phyloP scores from a whole-genome alignment of 2,888 invertebrate species.

The Melieria crassipennis region DNA sequence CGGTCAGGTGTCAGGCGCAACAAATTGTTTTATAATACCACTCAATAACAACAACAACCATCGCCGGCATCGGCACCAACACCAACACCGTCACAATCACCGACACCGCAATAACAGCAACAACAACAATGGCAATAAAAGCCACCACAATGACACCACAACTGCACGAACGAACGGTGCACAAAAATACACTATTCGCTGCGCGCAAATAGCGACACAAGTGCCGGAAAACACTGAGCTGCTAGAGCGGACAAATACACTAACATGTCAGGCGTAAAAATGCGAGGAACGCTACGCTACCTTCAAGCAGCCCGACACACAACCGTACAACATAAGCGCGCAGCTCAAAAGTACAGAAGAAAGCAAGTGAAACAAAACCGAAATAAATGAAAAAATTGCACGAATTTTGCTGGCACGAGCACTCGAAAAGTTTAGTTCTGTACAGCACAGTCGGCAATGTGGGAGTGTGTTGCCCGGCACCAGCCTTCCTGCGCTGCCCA shows the following conservation, averaged over 20 bases:
- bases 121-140: neutral
- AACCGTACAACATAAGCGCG: no score
- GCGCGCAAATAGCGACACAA: no score
- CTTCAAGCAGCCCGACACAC: no score
- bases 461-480: neutral
- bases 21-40: constrained; percentile 57
- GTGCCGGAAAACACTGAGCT: no score
- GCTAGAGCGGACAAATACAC: no score
- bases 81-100: neutral
- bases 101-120: neutral
- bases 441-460: neutral
- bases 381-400: no score
- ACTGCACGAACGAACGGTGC: neutral
- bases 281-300: no score
- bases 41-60: neutral
- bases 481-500: neutral
- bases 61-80: neutral
- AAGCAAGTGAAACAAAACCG: no score
- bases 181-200: neutral
- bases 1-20: constrained; percentile 54
- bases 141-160: neutral
- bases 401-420: no score
- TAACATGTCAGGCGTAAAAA: no score
- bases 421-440: no score
- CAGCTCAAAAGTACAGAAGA: no score